Conservation (phyloP, 2,888 invertebrate genomes). For the Bellardia bayeri region DNA sequence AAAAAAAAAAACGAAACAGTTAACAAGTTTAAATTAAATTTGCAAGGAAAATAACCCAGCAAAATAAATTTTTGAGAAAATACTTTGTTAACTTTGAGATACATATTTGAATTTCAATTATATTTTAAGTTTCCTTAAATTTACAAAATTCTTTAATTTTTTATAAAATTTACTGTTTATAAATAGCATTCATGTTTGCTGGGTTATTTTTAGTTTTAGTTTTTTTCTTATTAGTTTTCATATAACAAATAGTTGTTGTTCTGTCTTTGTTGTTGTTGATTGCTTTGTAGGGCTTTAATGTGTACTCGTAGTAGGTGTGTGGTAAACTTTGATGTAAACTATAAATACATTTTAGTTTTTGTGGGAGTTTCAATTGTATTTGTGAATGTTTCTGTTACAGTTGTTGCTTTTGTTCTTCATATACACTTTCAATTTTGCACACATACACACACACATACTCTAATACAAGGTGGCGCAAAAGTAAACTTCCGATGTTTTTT, state of each 20-base stretch:
- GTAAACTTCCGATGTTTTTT: too few relatives aligned
- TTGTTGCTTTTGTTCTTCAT: neutral
- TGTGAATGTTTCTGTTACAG: neutral
- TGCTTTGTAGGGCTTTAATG: conserved; percentile 14
- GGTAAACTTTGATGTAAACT: conserved; percentile 35
- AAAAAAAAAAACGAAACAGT: conserved; percentile 2
- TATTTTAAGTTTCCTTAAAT: too few relatives aligned
- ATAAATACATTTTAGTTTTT: conserved; percentile 8
- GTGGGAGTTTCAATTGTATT: neutral
- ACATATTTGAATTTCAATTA: neutral
- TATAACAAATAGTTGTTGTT: neutral
- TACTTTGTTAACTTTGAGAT: neutral
- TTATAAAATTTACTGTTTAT: too few relatives aligned
- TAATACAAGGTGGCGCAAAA: too few relatives aligned
- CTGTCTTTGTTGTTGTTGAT: neutral
- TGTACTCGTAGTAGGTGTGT: too few relatives aligned
- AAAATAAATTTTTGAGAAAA: neutral
- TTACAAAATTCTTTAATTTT: too few relatives aligned
- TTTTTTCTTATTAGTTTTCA: neutral
- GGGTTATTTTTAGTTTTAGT: neutral
- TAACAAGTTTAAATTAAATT: conserved; percentile 30
- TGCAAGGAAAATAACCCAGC: neutral
- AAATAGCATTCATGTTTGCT: conserved; percentile 1
- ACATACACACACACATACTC: neutral
- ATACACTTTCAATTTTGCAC: neutral